phyloP scores from a whole-genome alignment of 2,888 invertebrate genomes.

The Epinotia brunnichana region DNA sequence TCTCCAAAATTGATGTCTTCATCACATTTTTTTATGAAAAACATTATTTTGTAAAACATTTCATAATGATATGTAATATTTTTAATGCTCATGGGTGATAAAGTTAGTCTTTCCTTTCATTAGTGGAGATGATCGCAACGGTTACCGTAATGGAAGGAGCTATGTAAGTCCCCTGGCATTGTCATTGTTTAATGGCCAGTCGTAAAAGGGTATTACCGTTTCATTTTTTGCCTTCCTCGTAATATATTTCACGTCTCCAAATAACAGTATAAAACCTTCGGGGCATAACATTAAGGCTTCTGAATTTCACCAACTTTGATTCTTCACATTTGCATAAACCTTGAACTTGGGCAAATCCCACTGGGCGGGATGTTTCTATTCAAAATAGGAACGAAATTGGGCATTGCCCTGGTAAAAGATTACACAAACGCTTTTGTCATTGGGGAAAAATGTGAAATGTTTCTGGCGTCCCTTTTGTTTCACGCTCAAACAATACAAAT shows the following conservation, averaged over 20 bases:
- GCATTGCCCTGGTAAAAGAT: constrained; percentile 17
- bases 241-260: constrained; percentile 41
- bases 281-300: constrained; percentile 38
- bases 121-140: constrained; percentile 34
- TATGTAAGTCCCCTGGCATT: constrained; percentile 53
- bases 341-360: constrained; percentile 34
- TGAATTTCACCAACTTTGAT: constrained; percentile 39
- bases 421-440: constrained; percentile 32
- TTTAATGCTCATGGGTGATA: constrained; percentile 46
- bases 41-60: neutral
- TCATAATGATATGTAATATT: constrained; percentile 28
- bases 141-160: constrained; percentile 37
- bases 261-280: constrained; percentile 38
- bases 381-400: constrained; percentile 10
- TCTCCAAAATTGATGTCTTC: constrained; percentile 9
- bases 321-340: constrained; percentile 38
- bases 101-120: constrained; percentile 47
- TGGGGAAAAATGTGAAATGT: constrained; percentile 22
- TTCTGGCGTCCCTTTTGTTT: constrained; percentile 24
- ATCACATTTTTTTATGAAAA: constrained; percentile 21
- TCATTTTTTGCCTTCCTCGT: constrained; percentile 33
- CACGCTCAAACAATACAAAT: constrained; percentile 36
- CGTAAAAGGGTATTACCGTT: constrained; percentile 62
- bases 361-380: constrained; percentile 11
- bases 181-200: constrained; percentile 67